These are phyloP conservation scores for Esox lucius DNA, from an alignment of 2,797 vertebrate species.

Conservation along the genomic window DNA sequence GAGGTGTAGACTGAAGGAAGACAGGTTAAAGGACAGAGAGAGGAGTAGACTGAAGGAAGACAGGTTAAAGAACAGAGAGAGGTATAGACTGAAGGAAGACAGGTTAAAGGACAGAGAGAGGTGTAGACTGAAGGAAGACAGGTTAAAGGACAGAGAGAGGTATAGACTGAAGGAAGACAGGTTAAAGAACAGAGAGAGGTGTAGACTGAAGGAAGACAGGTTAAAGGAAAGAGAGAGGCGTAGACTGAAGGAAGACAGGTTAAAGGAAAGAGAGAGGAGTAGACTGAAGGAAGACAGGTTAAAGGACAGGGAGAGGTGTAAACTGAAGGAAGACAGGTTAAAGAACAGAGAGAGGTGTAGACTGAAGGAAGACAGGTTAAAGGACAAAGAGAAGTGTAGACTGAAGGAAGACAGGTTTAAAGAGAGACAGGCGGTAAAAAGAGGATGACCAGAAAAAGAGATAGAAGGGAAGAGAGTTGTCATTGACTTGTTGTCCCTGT, in stretches of 20 bases:
- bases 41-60: conserved; percentile 14
- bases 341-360: conserved; percentile 18
- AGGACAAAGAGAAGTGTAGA: conserved; percentile 9
- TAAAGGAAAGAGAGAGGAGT: conserved; percentile 23
- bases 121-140: too few relatives aligned
- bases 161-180: conserved; percentile 18
- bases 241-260: conserved; percentile 8
- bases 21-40: conserved; percentile 16
- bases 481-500: conserved; percentile 65
- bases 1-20: conserved; percentile 9
- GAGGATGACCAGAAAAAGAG: neutral
- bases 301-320: conserved; percentile 2
- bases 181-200: conserved; percentile 13
- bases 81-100: neutral
- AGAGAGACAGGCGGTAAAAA: neutral
- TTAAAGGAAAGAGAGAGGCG: neutral
- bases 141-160: neutral
- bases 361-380: conserved; percentile 1
- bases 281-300: conserved; percentile 1
- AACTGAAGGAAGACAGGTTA: too few relatives aligned
- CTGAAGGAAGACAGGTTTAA: conserved; percentile 10
- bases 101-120: too few relatives aligned
- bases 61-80: too few relatives aligned
- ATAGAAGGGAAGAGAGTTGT: conserved; percentile 61
- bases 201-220: conserved; percentile 18